phyloP scores from a whole-genome alignment of 2,888 invertebrate genomes.

The Hylaea fasciaria region DNA sequence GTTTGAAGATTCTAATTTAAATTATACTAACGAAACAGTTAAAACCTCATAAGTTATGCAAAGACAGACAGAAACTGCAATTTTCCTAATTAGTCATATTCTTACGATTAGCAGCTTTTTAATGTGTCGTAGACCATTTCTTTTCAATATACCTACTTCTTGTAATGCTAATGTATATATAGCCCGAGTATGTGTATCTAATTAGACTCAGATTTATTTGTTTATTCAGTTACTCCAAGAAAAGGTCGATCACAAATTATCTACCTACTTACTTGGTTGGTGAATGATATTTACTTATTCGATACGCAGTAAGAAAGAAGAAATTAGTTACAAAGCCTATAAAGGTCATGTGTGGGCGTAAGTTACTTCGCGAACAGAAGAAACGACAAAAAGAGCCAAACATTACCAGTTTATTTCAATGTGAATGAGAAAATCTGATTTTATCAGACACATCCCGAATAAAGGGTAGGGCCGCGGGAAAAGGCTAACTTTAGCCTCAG shows the following conservation, averaged over 20 bases:
- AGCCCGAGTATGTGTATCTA: too few relatives aligned
- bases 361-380: background rate
- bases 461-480: slow-evolving; percentile 2
- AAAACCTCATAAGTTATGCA: too few relatives aligned
- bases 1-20: too few relatives aligned
- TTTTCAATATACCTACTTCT: too few relatives aligned
- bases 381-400: background rate
- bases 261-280: background rate
- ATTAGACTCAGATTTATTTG: too few relatives aligned
- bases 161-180: too few relatives aligned
- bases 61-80: too few relatives aligned
- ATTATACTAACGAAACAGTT: too few relatives aligned
- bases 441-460: slow-evolving; percentile 1
- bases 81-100: too few relatives aligned
- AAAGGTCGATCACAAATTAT: background rate
- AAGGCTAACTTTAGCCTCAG: background rate
- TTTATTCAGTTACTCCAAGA: too few relatives aligned
- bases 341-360: background rate
- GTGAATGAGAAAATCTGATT: slow-evolving; percentile 1
- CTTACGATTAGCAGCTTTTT: too few relatives aligned
- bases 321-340: background rate
- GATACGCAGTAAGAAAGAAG: background rate
- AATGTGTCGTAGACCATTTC: too few relatives aligned
- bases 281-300: background rate
- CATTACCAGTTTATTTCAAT: background rate